Percentiles rank a stretch among this genome's conserved stretches.
Conservation (phyloP, 2,797 vertebrate species). For the Rachycentron canadum region DNA sequence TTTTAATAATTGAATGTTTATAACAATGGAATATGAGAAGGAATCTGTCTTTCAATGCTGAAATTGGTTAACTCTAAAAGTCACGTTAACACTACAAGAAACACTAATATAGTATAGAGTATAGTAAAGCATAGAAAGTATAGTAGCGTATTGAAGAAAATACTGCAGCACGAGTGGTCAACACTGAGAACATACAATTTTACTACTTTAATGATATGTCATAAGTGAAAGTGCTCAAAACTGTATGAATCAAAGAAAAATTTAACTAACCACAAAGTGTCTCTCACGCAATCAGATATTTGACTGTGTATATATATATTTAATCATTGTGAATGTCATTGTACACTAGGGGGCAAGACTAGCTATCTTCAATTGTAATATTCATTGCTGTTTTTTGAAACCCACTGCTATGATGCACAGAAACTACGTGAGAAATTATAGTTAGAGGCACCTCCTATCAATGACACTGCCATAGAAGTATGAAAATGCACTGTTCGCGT, state of each 20-base stretch:
- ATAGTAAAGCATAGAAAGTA: too few relatives aligned
- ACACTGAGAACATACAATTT: background rate
- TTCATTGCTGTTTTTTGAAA: background rate
- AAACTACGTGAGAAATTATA: background rate
- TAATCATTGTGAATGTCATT: background rate
- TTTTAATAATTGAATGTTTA: background rate
- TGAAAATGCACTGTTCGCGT: background rate
- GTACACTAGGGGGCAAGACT: conserved; percentile 57
- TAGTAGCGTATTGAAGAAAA: background rate
- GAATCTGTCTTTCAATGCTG: background rate
- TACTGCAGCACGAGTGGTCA: background rate
- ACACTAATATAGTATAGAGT: too few relatives aligned
- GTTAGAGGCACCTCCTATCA: background rate
- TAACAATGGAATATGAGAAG: background rate
- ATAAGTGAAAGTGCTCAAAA: background rate
- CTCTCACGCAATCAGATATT: too few relatives aligned
- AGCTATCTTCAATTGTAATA: background rate
- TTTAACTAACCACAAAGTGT: background rate
- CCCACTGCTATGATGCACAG: background rate
- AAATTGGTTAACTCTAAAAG: background rate
- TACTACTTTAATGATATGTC: background rate
- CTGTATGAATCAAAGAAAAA: background rate
- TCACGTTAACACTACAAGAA: background rate
- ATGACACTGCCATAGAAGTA: background rate
- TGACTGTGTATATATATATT: background rate